Conservation (phyloP, 2,888 invertebrate species). For the Hydrotaea diabolus region DNA sequence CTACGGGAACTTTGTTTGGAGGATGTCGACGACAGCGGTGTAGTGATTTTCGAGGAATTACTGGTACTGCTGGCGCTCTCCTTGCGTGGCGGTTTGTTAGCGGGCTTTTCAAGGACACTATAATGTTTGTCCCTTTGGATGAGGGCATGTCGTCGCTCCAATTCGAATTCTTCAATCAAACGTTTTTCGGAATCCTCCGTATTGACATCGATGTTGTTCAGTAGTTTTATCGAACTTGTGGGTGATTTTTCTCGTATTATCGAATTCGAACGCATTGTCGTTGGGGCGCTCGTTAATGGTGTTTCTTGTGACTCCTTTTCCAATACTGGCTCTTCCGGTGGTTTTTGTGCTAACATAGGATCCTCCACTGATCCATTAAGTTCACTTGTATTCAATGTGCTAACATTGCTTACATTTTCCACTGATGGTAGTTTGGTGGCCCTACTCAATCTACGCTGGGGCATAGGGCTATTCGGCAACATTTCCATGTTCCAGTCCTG, state of each 20-base stretch:
- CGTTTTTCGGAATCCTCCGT: slow-evolving; percentile 71
- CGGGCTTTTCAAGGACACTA: slow-evolving; percentile 70
- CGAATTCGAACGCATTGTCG: slow-evolving; percentile 1
- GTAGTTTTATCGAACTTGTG: slow-evolving; percentile 71
- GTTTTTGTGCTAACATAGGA: neutral
- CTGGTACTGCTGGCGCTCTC: slow-evolving; percentile 69
- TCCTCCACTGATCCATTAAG: neutral
- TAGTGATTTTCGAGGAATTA: slow-evolving; percentile 68
- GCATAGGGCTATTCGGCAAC: slow-evolving; percentile 75
- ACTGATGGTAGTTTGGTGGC: neutral
- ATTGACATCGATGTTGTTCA: slow-evolving; percentile 71
- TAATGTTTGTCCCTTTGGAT: slow-evolving; percentile 78
- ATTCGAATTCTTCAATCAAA: slow-evolving; percentile 77
- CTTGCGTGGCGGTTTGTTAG: slow-evolving; percentile 66
- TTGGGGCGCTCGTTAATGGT: neutral
- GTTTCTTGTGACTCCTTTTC: slow-evolving; percentile 2
- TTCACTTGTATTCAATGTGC: neutral
- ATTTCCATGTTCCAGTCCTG: slow-evolving; percentile 74
- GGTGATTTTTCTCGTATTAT: slow-evolving; percentile 67
- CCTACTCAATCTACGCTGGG: slow-evolving; percentile 67
- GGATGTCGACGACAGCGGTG: slow-evolving; percentile 67
- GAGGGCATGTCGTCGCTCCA: slow-evolving; percentile 76
- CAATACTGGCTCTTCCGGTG: neutral
- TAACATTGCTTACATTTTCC: neutral
- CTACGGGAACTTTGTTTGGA: slow-evolving; percentile 61